These are phyloP conservation scores for Anoplius nigerrimus DNA, from an alignment of 2,888 invertebrate genomes.

Conservation along the genomic window DNA sequence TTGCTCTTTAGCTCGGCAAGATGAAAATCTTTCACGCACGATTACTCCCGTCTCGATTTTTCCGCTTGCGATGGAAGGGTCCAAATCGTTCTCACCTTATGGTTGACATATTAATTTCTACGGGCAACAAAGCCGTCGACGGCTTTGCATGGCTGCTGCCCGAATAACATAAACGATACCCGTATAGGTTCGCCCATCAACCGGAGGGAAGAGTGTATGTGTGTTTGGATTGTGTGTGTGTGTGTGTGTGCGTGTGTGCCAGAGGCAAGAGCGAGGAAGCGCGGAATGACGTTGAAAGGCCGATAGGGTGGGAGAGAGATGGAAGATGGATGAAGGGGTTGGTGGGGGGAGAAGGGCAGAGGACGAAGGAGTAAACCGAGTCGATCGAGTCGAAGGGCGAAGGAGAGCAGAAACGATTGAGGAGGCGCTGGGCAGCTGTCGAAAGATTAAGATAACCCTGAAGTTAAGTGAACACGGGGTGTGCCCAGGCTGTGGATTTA, in stretches of 20 bases:
- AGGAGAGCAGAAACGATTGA: conserved; percentile 59
- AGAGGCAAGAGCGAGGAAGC: conserved; percentile 22
- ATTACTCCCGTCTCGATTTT: too few relatives aligned
- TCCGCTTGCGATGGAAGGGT: neutral
- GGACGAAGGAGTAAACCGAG: conserved; percentile 44
- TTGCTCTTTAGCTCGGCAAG: too few relatives aligned
- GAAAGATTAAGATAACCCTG: conserved; percentile 75
- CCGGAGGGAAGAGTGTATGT: too few relatives aligned
- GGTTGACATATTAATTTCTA: too few relatives aligned
- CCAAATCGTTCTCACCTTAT: too few relatives aligned
- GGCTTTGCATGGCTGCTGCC: too few relatives aligned
- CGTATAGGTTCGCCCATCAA: conserved; percentile 12
- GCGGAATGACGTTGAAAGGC: neutral
- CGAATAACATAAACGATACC: neutral
- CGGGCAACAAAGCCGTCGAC: too few relatives aligned
- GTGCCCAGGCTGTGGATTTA: conserved; percentile 72
- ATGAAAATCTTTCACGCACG: too few relatives aligned
- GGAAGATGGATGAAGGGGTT: conserved; percentile 22
- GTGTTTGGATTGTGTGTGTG: conserved; percentile 8
- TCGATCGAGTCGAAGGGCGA: conserved; percentile 49
- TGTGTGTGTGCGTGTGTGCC: conserved; percentile 30
- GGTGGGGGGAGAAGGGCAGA: conserved; percentile 10
- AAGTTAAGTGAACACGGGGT: conserved; percentile 71
- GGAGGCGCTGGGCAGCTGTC: conserved; percentile 74
- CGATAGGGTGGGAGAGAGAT: conserved; percentile 29